Evolutionary conservation across 2,113 vertebrate genomes (phyloP).

Genomic region (Anseranas semipalmata): DNA sequence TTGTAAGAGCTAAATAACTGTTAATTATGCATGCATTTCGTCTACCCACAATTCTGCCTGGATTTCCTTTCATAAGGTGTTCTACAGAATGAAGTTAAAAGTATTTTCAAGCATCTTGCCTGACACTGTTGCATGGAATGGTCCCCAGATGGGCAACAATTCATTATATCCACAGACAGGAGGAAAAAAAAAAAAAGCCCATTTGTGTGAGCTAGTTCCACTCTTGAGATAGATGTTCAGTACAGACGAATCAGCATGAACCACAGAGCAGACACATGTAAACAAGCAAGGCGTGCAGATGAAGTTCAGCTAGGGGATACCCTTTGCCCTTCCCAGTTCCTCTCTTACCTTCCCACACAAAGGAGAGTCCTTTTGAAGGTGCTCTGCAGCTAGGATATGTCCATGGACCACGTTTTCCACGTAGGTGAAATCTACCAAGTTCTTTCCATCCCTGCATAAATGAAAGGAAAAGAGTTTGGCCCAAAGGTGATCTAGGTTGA

Average conservation of each 20-base stretch:
- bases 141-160: neutral
- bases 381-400: conserved; percentile 92
- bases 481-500: neutral
- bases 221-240: neutral
- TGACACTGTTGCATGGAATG: neutral
- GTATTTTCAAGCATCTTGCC: neutral
- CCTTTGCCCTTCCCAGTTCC: neutral
- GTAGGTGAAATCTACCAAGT: conserved; percentile 96
- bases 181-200: accelerated
- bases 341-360: conserved; percentile 88
- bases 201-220: neutral
- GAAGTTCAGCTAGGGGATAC: neutral
- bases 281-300: neutral
- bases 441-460: conserved; percentile 86
- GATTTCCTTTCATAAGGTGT: neutral
- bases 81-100: neutral
- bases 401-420: conserved; percentile 98
- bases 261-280: neutral
- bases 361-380: conserved; percentile 78
- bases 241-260: neutral
- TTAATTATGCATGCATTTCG: accelerated
- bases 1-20: neutral
- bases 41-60: neutral
- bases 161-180: neutral
- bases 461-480: neutral